Evolutionary conservation across 1,140 invertebrate species (phyloP).

Genomic region (Zaprionus africanus): DNA sequence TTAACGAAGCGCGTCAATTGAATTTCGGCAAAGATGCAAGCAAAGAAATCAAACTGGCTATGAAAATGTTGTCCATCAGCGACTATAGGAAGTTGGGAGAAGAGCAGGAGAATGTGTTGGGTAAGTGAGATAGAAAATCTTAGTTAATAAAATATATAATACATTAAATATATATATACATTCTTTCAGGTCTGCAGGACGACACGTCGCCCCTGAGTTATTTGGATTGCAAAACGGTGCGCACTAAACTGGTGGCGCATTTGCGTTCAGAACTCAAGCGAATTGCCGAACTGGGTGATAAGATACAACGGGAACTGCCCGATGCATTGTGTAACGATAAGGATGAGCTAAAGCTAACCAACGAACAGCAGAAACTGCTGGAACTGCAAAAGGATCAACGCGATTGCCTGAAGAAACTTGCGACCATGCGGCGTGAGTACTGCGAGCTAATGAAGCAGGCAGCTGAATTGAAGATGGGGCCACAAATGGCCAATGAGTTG

Average conservation of each 20-base stretch:
- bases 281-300: constrained; percentile 55
- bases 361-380: constrained; percentile 58
- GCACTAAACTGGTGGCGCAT: constrained; percentile 35
- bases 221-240: constrained; percentile 55
- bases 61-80: constrained; percentile 51
- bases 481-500: constrained; percentile 61
- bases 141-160: too few relatives aligned
- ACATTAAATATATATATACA: too few relatives aligned
- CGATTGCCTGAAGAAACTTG: constrained; percentile 41
- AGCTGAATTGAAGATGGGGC: constrained; percentile 69
- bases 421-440: constrained; percentile 45
- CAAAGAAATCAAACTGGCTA: constrained; percentile 44
- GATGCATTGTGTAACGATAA: constrained; percentile 38
- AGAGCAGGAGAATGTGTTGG: constrained; percentile 43
- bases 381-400: constrained; percentile 62
- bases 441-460: constrained; percentile 56
- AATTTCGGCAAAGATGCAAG: constrained; percentile 29
- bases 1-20: constrained; percentile 42
- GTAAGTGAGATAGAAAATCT: constrained; percentile 21
- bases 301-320: constrained; percentile 54
- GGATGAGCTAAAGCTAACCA: constrained; percentile 16
- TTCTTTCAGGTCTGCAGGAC: constrained; percentile 44
- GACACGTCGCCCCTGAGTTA: constrained; percentile 51
- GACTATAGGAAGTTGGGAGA: constrained; percentile 51
- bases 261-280: constrained; percentile 35